Evolutionary conservation across 1,140 invertebrate species (phyloP), one percentile per base, ranked within the genome.

Genomic region (Drosophila hydei): DNA sequence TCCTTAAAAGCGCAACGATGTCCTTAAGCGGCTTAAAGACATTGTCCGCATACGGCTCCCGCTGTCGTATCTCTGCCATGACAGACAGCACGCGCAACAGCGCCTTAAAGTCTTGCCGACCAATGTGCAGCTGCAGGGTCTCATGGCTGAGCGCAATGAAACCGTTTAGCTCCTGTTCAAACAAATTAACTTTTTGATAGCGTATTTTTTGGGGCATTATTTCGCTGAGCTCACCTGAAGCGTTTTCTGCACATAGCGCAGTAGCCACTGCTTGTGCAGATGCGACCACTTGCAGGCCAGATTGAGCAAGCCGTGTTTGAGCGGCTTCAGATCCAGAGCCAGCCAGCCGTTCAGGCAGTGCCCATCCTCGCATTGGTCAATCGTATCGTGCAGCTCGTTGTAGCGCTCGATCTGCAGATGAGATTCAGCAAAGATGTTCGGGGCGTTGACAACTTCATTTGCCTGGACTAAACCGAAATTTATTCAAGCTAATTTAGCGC

Each of bases 11-110:
- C 45, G 95, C 93, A 60, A 96, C 96, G 42, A 95, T 96, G 43
- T 97, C 94, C 90, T 96, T 94, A 1, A 98, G 92, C 2, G 96
- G 96, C 63, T 96, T 96, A 67, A 98, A 97, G 94, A 98, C 96
- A 25, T 93, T 93, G 67, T 95, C 94, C 0, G 94, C 95, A 45
- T 92, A 92, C 4, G 92, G 92, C 19, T 93, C 92, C 38, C 94
- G 92, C 9, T 93, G 93, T 25, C 93, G 92, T 3, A 95, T 94
- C 80, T 95, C 93, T 58, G 93, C 93, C 42, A 95, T 91, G 40
- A 94, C 94, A 2, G 59, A 62, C 11, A 91, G 60, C 3, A 91
- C 81, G 36, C 92, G 91, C 7, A 95, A 89, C 11, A 95, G 90
- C 1, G 93, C 93, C 21, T 94, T 93, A 58, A 95, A 95, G 75